Base-by-base conservation (phyloP, 2,113 vertebrate species). In the Grammomys dolichurus region DNA sequence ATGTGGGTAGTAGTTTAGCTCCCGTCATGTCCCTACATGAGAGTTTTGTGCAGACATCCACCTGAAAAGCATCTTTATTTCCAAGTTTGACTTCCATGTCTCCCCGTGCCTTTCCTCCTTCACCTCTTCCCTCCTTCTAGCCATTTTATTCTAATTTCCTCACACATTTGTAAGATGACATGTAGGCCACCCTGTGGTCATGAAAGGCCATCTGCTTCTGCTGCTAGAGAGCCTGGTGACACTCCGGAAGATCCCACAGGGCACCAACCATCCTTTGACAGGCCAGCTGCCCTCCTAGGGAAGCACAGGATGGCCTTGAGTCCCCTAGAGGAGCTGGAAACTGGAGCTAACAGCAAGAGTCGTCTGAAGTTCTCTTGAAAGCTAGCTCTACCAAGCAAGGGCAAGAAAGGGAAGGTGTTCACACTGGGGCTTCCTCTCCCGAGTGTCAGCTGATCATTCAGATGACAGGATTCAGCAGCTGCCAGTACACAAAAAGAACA, bases 201-300 rank as follows among this genome's bases (percentile, higher is more conserved):
- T 46, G 9, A 6, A 5, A 58, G n/a, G 70, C 80, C 85, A 90
- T 56, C 92, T 89, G 93, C 26, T 26, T 1, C 69, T 33, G 65
- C 82, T 36, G 0, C 26, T 26, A 40, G 14, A n/a, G 26, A 81
- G 48, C 54, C 70, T 46, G n/a, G 58, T 54, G 67, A 78, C n/a
- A 12, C 85, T 90, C 87, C 33, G 28, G 28, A 72, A 88, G 70
- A 58, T 24, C 8, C 87, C 43, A 4, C 43, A 90, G 81, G 67
- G 43, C 36, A 92, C 69, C 26, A 43, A 28, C 12, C 9, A 4
- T 43, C 46, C 73, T 96, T 80, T 96, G 85, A 90, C 87, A 92
- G 33, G 67, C 85, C 92, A 95, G 60, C 82, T 92, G 92, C 58
- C 91, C 92, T 92, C 67, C 84, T 22, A 40, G 54, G 75, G 58